Evolutionary conservation across 2,113 vertebrate genomes (phyloP).

Genomic region (Panthera leo): DNA sequence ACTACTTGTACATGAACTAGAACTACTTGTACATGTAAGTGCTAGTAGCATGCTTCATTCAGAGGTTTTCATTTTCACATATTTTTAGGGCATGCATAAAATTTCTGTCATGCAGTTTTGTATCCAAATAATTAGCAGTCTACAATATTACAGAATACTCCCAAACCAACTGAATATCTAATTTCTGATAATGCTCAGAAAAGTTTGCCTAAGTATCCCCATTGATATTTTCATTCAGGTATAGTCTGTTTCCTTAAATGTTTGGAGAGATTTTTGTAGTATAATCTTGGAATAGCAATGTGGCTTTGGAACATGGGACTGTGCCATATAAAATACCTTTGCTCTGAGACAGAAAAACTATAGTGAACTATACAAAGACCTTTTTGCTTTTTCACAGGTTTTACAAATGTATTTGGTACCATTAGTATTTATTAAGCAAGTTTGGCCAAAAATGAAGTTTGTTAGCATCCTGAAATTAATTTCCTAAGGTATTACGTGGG

Average conservation of each 20-base stretch:
- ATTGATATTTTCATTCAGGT: conserved; percentile 12
- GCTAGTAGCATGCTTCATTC: not conserved
- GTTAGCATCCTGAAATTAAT: not conserved
- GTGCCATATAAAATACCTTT: not conserved
- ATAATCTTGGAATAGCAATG: not conserved
- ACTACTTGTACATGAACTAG: not conserved
- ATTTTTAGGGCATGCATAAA: not conserved
- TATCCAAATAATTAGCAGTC: not conserved
- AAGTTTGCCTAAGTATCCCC: not conserved
- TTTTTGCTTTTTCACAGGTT: not conserved
- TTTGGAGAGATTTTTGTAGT: not conserved
- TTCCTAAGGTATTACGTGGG: not conserved
- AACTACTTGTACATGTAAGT: not conserved
- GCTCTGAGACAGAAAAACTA: conserved; percentile 11
- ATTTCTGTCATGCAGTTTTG: not conserved
- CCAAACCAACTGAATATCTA: not conserved
- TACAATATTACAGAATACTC: not conserved
- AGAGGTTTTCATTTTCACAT: not conserved
- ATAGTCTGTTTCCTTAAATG: not conserved
- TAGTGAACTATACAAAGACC: not conserved
- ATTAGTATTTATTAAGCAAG: conserved; percentile 13
- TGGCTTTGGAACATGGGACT: not conserved
- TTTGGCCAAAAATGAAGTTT: not conserved
- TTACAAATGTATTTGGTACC: not conserved
- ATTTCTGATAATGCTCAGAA: not conserved